Percentiles rank a stretch among this genome's conserved stretches.
phyloP scores from a whole-genome alignment of 2,113 vertebrate genomes.

The Columbina picui region DNA sequence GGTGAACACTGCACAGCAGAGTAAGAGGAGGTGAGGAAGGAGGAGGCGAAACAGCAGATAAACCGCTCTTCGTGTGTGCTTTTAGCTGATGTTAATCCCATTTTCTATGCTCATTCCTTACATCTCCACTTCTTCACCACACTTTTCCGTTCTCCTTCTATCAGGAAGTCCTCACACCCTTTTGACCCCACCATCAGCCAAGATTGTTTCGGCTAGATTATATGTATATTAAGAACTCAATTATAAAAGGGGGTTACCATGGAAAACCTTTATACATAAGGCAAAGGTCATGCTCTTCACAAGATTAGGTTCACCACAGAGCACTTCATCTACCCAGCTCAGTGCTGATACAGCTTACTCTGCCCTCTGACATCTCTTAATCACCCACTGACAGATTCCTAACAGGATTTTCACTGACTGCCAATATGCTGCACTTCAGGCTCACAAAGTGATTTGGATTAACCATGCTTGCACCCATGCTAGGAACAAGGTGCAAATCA shows the following conservation, averaged over 20 bases:
- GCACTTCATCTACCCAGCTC: slow-evolving; percentile 39
- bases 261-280: slow-evolving; percentile 14
- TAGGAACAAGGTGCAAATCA: background rate
- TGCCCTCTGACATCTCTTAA: slow-evolving; percentile 61
- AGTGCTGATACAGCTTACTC: slow-evolving; percentile 35
- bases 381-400: slow-evolving; percentile 52
- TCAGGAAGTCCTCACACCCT: background rate
- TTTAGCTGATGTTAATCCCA: slow-evolving; percentile 44
- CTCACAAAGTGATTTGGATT: slow-evolving; percentile 1
- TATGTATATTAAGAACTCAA: slow-evolving; percentile 22
- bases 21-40: background rate
- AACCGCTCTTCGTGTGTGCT: background rate
- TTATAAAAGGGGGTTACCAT: background rate
- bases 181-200: background rate
- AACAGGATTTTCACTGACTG: slow-evolving; percentile 53
- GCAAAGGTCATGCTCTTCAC: slow-evolving; percentile 24
- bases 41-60: slow-evolving; percentile 18
- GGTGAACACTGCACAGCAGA: background rate
- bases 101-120: slow-evolving; percentile 17
- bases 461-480: background rate
- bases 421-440: background rate
- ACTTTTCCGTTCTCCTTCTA: background rate
- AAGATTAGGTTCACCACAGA: slow-evolving; percentile 48
- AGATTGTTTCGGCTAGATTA: slow-evolving; percentile 9
- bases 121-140: background rate